Base-by-base conservation (phyloP, 2,888 invertebrate species). In the Melinaea marsaeus region DNA sequence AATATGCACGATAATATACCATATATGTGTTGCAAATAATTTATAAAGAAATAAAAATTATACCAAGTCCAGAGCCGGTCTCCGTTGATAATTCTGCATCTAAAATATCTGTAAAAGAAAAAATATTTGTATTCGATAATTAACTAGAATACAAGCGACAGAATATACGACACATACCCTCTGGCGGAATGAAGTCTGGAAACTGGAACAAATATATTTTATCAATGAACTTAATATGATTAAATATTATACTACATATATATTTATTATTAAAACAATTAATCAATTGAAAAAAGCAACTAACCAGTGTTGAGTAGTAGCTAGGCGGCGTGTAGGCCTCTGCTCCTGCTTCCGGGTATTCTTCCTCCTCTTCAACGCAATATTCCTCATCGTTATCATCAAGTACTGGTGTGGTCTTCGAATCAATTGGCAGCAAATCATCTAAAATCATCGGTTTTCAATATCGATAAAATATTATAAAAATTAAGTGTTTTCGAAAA, bases 341-440 rank as follows among this genome's bases (percentile, higher is more conserved):
- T 11, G 79, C 84, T 2, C 79, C 84, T 1, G 75, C 78, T 69
- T 86, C 85, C 0, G 75, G 66, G 58, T 79, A 84, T 3, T 89
- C 84, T 13, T 79, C 79, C 54, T 90, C 80, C 55, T 90, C 86
- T 32, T 88, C 85, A 76, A 88, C 82, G 75, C 91, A 91, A n/a
- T 91, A 91, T 60, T 90, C 89, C 37, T 88, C 84, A 57, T 92
- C 91, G 47, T 87, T 85, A n/a, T 92, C 91, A 5, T 83, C 85
- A 70, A 79, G 73, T 13, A 84, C 72, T 0, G 79, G 73, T 2
- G 90, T 79, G 0, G 90, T 79, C 58, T 81, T 85, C 5, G 85
- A 78, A 33, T 92, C 92, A 0, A 94, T 88, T 0, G 95, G 93
- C 65, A 95, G 75, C 0, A 94, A 86, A 72, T 94, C 92, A 81